Evolutionary conservation across 2,888 invertebrate genomes (phyloP).

Genomic region (Polyommatus icarus): DNA sequence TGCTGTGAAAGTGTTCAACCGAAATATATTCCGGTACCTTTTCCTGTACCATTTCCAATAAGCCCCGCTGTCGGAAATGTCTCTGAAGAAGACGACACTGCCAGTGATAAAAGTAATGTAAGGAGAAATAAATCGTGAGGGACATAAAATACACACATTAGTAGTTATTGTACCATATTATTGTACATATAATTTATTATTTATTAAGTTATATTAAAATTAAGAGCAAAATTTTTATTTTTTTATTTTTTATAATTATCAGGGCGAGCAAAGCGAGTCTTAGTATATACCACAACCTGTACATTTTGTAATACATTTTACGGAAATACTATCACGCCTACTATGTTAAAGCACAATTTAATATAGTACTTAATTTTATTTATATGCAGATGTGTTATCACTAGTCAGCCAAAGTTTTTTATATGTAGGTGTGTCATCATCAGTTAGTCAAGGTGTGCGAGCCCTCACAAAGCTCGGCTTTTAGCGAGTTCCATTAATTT

Average conservation of each 20-base stretch:
- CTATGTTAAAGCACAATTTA: too few species aligned
- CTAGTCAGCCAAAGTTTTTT: too few species aligned
- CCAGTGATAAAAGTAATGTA: background rate
- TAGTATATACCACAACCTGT: too few species aligned
- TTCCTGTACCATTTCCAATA: slow-evolving; percentile 13
- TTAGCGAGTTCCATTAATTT: background rate
- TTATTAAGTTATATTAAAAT: background rate
- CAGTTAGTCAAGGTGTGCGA: too few species aligned
- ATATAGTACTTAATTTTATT: too few species aligned
- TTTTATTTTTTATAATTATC: background rate
- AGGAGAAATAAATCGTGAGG: background rate
- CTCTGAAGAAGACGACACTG: background rate
- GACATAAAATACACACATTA: background rate
- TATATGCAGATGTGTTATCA: too few species aligned
- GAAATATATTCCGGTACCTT: slow-evolving; percentile 8
- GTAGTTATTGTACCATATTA: background rate
- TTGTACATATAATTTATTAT: background rate
- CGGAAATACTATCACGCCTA: too few species aligned
- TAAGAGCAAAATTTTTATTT: background rate
- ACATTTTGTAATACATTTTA: too few species aligned
- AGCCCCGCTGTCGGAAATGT: background rate
- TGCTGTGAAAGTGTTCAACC: slow-evolving; percentile 46
- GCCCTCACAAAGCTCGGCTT: too few species aligned
- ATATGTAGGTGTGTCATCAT: too few species aligned
- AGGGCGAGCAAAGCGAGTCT: too few species aligned